Conservation (phyloP, 2,113 vertebrate species). For the Psephotus haematonotus region DNA sequence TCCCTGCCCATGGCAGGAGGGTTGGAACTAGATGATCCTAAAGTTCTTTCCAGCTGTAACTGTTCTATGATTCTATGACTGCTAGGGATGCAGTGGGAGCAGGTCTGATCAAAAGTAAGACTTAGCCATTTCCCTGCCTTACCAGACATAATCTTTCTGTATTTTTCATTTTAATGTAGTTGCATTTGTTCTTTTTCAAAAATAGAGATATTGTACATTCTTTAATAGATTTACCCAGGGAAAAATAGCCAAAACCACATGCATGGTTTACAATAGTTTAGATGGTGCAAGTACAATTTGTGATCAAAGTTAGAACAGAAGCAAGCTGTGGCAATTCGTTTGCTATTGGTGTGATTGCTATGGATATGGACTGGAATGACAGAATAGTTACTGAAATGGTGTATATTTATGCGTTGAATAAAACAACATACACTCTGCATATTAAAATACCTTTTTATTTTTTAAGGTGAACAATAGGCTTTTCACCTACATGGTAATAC, state of each 20-base stretch:
- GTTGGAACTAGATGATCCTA: background rate
- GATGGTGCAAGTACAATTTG: background rate
- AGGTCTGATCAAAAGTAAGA: background rate
- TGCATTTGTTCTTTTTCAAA: background rate
- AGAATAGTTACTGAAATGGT: background rate
- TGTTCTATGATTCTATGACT: background rate
- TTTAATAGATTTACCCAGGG: background rate
- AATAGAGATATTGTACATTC: background rate
- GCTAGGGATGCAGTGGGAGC: background rate
- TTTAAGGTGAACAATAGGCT: background rate
- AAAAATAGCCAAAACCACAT: background rate
- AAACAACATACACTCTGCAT: background rate
- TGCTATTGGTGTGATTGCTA: background rate
- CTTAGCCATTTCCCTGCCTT: background rate
- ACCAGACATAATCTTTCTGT: background rate
- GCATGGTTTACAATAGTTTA: background rate
- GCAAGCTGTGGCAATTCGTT: background rate
- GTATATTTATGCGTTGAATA: background rate
- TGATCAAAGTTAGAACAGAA: background rate
- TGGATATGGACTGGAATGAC: background rate
- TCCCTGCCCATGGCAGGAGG: background rate
- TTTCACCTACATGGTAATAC: background rate
- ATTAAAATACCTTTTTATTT: background rate
- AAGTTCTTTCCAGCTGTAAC: background rate
- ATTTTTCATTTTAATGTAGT: background rate